Conservation (phyloP, 2,113 vertebrate genomes). For the Grammatotria lemairii region DNA sequence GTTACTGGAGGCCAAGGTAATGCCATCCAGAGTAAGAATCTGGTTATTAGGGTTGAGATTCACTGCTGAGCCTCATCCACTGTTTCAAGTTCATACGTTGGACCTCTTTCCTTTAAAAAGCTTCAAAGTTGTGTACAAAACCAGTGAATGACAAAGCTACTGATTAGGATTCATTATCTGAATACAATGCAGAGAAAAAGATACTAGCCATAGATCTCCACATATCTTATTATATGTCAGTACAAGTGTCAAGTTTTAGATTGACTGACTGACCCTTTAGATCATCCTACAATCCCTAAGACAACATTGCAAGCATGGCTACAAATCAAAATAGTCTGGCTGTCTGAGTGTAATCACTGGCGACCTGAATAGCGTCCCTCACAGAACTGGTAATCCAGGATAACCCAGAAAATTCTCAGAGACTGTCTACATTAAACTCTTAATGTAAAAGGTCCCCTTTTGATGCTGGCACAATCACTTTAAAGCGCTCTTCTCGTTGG, state of each 20-base stretch:
- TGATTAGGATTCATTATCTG: background rate
- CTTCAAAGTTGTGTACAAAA: background rate
- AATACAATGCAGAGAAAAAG: background rate
- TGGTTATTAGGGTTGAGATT: background rate
- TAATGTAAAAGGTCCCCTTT: background rate
- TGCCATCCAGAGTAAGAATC: too few species aligned
- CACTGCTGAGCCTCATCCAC: background rate
- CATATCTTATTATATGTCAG: background rate
- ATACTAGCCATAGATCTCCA: background rate
- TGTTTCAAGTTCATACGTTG: background rate
- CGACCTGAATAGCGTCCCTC: background rate
- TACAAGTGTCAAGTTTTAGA: background rate
- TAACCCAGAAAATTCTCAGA: background rate
- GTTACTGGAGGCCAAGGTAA: too few species aligned
- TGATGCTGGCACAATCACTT: background rate
- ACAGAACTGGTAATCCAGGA: background rate
- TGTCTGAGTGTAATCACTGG: background rate
- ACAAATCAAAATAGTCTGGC: background rate
- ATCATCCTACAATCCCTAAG: background rate
- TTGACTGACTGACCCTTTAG: background rate
- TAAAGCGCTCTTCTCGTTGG: background rate
- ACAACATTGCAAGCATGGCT: background rate
- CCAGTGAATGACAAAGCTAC: background rate
- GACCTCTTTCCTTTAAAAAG: background rate
- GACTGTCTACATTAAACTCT: background rate